These are phyloP conservation scores for Bombyx mandarina DNA, from an alignment of 1,140 invertebrate genomes.

Conservation along the genomic window DNA sequence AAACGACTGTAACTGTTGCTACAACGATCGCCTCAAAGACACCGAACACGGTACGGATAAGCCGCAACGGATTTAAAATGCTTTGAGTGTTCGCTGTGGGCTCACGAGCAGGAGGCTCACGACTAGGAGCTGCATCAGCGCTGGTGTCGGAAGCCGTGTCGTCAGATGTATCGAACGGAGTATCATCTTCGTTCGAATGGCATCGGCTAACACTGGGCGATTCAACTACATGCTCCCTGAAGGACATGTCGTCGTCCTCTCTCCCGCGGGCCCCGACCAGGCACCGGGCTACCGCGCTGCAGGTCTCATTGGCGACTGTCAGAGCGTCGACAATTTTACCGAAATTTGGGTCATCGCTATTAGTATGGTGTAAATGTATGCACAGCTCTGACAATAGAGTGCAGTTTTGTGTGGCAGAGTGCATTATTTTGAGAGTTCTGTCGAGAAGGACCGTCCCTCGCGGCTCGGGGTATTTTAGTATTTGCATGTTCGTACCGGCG, in stretches of 20 bases:
- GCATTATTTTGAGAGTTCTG: constrained; percentile 32
- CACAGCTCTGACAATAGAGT: constrained; percentile 40
- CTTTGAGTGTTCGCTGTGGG: neutral
- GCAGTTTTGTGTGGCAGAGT: constrained; percentile 39
- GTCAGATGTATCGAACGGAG: neutral
- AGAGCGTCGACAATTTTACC: constrained; percentile 33
- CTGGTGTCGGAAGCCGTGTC: neutral
- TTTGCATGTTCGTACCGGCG: constrained; percentile 77
- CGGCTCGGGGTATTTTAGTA: constrained; percentile 21
- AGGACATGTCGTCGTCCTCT: constrained; percentile 1
- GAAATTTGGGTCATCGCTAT: constrained; percentile 15
- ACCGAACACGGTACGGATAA: constrained; percentile 17
- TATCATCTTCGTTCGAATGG: constrained; percentile 4
- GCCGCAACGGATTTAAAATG: neutral
- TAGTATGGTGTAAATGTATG: constrained; percentile 22
- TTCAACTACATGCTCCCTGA: constrained; percentile 24
- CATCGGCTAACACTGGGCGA: constrained; percentile 2
- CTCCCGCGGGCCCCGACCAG: constrained; percentile 19
- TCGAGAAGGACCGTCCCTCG: constrained; percentile 21
- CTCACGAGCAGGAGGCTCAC: neutral
- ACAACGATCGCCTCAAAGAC: constrained; percentile 30
- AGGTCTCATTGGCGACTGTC: constrained; percentile 31
- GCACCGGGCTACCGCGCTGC: constrained; percentile 31
- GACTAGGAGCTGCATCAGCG: neutral
- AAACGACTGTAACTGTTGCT: constrained; percentile 32